These are phyloP conservation scores for Marasmarcha lunaedactyla DNA, from an alignment of 2,888 invertebrate genomes.

Conservation along the genomic window DNA sequence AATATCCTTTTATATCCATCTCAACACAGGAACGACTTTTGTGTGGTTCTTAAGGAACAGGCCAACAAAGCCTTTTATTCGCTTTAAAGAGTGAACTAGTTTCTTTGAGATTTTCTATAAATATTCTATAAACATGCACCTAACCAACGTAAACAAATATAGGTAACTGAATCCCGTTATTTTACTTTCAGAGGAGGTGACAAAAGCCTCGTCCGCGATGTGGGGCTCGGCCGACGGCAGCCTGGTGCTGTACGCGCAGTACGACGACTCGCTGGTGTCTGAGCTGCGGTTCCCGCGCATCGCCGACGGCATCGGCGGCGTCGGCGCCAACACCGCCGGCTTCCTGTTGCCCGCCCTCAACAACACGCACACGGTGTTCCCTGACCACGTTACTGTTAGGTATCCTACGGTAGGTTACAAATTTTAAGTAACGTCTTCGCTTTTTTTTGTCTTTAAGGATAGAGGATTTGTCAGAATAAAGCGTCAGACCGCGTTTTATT, in stretches of 20 bases:
- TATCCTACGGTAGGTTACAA: conserved; percentile 80
- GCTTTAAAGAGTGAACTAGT: too few species aligned
- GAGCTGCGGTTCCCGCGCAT: conserved; percentile 86
- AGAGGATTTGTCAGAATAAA: too few species aligned
- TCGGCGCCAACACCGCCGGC: conserved; percentile 69
- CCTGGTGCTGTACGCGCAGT: conserved; percentile 86
- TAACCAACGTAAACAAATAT: too few species aligned
- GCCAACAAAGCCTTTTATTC: too few species aligned
- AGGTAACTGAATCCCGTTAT: too few species aligned
- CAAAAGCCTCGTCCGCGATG: conserved; percentile 82
- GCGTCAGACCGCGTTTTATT: too few species aligned
- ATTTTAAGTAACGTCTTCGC: too few species aligned
- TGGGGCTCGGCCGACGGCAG: conserved; percentile 90
- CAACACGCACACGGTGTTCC: conserved; percentile 75
- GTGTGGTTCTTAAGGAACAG: too few species aligned
- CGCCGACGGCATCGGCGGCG: conserved; percentile 75
- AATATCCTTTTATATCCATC: too few species aligned
- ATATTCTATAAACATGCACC: too few species aligned
- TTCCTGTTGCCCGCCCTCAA: conserved; percentile 46
- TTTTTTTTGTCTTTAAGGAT: not conserved
- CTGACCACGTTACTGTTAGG: conserved; percentile 81
- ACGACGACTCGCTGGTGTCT: conserved; percentile 85
- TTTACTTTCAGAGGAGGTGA: conserved; percentile 88
- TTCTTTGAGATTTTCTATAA: too few species aligned
- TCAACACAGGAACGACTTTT: too few species aligned